A percentile compares a stretch with the other conserved stretches of the same genome.
Conservation (phyloP, 2,113 vertebrate genomes). For the Dicaeum eximium region DNA sequence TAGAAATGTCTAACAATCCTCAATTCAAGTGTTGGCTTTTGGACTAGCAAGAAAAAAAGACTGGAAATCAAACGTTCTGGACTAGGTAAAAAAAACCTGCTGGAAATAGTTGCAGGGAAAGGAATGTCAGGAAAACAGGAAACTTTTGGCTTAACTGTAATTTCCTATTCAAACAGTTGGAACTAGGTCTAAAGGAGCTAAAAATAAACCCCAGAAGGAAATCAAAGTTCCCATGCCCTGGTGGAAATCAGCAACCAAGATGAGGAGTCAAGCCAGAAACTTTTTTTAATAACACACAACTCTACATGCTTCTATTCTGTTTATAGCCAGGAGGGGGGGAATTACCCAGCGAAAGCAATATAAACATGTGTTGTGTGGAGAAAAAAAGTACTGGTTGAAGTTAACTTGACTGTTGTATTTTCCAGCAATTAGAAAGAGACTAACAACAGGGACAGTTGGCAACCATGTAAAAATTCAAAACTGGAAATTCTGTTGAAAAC, state of each 20-base stretch:
- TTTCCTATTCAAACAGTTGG: neutral
- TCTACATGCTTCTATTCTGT: neutral
- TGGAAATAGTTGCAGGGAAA: neutral
- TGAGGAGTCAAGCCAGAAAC: neutral
- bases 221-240: neutral
- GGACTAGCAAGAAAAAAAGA: neutral
- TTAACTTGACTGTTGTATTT: neutral
- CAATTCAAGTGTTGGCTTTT: neutral
- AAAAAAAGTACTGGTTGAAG: neutral
- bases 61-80: neutral
- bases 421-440: neutral
- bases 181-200: neutral
- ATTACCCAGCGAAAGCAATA: neutral
- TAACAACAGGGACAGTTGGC: neutral
- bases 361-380: neutral
- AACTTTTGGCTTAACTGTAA: neutral
- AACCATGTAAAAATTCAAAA: neutral
- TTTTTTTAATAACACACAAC: neutral
- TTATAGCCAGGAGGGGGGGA: neutral
- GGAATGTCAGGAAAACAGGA: neutral
- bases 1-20: neutral
- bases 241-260: neutral
- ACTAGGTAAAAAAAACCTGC: neutral
- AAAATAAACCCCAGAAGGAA: conserved; percentile 19
- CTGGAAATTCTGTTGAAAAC: neutral